Conservation (phyloP, 2,888 invertebrate genomes). For the Lamproptera curius region DNA sequence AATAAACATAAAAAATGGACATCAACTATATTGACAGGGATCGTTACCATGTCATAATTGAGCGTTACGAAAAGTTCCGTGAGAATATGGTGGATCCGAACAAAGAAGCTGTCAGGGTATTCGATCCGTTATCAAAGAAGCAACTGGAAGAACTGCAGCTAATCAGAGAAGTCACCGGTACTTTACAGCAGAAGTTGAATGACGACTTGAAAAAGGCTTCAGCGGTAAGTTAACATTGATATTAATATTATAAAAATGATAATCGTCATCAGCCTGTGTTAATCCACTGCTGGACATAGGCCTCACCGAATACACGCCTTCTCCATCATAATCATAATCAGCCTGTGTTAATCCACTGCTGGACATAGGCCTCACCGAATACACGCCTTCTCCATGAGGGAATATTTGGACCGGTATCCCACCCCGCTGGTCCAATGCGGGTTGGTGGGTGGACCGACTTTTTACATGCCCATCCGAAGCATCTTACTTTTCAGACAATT, state of each 20-base stretch:
- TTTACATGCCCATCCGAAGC: too few relatives aligned
- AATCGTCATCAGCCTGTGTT: too few relatives aligned
- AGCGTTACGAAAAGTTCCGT: constrained; percentile 34
- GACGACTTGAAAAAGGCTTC: constrained; percentile 48
- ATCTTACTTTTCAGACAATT: too few relatives aligned
- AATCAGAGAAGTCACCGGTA: constrained; percentile 48
- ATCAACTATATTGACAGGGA: constrained; percentile 20
- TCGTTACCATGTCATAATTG: constrained; percentile 27
- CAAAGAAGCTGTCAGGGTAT: constrained; percentile 38
- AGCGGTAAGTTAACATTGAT: constrained; percentile 27
- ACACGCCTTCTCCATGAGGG: too few relatives aligned
- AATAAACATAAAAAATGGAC: too few relatives aligned
- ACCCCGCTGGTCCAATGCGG: too few relatives aligned
- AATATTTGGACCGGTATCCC: too few relatives aligned
- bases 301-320: background rate
- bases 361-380: too few relatives aligned
- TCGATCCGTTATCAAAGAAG: constrained; percentile 34
- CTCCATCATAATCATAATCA: background rate
- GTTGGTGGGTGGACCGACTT: too few relatives aligned
- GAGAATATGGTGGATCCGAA: constrained; percentile 23
- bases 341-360: too few relatives aligned
- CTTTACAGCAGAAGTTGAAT: constrained; percentile 51
- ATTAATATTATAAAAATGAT: background rate
- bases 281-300: too few relatives aligned
- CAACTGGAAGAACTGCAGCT: constrained; percentile 40